Percentiles rank a stretch among this genome's conserved stretches.
Conservation (phyloP, 2,888 invertebrate species). For the Aleiodes testaceus region DNA sequence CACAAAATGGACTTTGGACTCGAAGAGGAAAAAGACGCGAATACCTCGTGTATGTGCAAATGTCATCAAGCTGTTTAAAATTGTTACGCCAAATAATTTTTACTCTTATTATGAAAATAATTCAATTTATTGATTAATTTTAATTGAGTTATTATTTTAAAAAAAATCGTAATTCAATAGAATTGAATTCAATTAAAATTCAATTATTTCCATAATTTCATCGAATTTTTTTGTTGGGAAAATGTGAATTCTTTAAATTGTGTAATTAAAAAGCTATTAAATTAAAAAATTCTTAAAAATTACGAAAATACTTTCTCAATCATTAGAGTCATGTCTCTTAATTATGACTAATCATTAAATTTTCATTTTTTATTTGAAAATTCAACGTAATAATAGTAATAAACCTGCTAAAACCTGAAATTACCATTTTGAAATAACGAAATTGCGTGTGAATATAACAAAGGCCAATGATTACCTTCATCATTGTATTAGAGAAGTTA, state of each 20-base stretch:
- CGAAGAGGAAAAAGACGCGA: not conserved
- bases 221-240: no score
- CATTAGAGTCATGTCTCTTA: not conserved
- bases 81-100: not conserved
- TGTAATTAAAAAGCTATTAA: no score
- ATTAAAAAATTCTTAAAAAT: no score
- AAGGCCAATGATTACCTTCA: not conserved
- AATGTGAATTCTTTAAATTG: no score
- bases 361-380: not conserved
- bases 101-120: not conserved
- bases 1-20: slow-evolving; percentile 26
- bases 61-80: slow-evolving; percentile 24
- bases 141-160: no score
- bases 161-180: no score
- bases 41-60: slow-evolving; percentile 20
- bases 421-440: slow-evolving; percentile 1
- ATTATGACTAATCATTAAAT: no score
- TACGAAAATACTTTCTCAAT: no score
- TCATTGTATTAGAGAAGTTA: no score
- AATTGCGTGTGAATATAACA: not conserved
- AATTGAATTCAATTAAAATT: no score
- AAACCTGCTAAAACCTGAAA: not conserved
- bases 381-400: slow-evolving; percentile 12
- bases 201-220: no score
- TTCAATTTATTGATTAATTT: no score